phyloP scores from a whole-genome alignment of 2,113 vertebrate genomes.

The Campylomormyrus tamandua region DNA sequence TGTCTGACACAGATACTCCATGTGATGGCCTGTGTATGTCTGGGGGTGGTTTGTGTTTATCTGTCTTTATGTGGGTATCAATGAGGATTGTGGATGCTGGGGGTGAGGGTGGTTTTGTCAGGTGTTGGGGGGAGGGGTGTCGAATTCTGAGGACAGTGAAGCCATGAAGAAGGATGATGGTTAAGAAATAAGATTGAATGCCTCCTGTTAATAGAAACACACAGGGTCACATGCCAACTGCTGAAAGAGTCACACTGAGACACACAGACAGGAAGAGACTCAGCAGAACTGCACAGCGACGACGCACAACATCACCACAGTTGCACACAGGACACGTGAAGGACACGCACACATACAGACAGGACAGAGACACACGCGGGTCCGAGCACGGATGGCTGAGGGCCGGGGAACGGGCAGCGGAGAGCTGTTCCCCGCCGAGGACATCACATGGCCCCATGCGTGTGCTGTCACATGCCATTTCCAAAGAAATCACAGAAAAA shows the following conservation, averaged over 20 bases:
- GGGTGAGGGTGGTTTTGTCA: background rate
- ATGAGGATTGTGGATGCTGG: background rate
- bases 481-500: conserved; percentile 32
- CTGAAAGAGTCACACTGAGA: conserved; percentile 22
- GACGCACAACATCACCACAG: background rate
- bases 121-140: background rate
- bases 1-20: background rate
- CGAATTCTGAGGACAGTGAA: conserved; percentile 10
- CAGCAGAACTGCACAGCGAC: background rate
- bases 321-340: conserved; percentile 19
- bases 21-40: background rate
- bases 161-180: background rate
- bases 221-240: conserved; percentile 24
- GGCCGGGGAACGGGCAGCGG: background rate
- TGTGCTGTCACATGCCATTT: conserved; percentile 22
- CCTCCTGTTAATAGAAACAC: conserved; percentile 16
- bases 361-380: background rate
- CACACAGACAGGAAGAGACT: background rate
- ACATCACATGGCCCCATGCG: conserved; percentile 2
- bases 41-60: background rate
- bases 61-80: background rate
- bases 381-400: background rate
- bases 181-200: conserved; percentile 13
- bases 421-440: background rate
- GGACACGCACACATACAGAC: conserved; percentile 18